Conservation (phyloP, 2,797 vertebrate genomes). For the Acrocephalus scirpaceus region DNA sequence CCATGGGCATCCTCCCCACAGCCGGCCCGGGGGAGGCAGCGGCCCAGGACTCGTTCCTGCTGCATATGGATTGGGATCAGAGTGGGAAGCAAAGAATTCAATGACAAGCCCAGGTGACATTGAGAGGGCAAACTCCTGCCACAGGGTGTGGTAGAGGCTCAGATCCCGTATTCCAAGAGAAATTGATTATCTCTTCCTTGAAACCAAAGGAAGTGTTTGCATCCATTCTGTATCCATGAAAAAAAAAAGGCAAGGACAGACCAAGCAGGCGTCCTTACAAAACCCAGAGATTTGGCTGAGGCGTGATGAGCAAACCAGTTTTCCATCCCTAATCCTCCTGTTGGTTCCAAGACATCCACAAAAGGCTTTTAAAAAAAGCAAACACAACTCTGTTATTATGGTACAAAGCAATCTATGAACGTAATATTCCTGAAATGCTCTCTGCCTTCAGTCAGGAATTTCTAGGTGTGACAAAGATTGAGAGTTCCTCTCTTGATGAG, state of each 20-base stretch:
- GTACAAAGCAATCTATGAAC: neutral
- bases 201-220: neutral
- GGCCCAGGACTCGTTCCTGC: accelerated
- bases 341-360: neutral
- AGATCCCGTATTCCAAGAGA: neutral
- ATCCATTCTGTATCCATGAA: too few species aligned
- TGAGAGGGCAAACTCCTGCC: neutral
- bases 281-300: neutral
- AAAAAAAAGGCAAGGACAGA: neutral
- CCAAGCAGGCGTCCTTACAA: neutral
- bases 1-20: neutral
- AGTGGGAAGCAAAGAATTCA: neutral
- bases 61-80: neutral
- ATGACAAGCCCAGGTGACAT: neutral
- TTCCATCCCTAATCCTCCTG: neutral
- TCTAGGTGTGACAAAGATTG: neutral
- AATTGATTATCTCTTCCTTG: neutral
- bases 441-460: neutral
- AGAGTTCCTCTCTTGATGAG: neutral
- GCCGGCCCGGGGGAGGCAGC: neutral
- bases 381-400: neutral
- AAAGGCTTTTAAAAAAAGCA: neutral
- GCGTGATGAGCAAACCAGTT: neutral
- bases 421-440: neutral
- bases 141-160: neutral